Percentiles rank a stretch among this genome's conserved stretches.
Conservation (phyloP, 2,888 invertebrate genomes). For the Pyrrhosoma nymphula region DNA sequence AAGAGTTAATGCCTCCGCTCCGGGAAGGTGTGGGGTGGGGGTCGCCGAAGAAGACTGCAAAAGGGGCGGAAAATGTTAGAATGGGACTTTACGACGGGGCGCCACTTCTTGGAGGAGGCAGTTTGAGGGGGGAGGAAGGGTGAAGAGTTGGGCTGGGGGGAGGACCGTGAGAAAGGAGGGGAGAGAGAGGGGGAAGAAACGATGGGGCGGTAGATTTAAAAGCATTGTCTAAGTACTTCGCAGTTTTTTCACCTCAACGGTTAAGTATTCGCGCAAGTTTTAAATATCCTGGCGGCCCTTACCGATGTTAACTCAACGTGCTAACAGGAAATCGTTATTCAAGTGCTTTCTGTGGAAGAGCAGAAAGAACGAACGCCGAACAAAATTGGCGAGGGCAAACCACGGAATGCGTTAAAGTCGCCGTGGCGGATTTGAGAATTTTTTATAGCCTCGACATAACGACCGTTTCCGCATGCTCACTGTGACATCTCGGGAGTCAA, state of each 20-base stretch:
- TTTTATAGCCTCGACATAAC: not conserved
- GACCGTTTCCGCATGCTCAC: not conserved
- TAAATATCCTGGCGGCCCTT: not conserved
- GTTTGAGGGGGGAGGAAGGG: not conserved
- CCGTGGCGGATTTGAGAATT: not conserved
- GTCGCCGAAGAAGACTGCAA: not conserved
- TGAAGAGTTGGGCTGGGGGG: not conserved
- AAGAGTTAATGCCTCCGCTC: constrained; percentile 19
- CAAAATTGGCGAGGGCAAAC: not conserved
- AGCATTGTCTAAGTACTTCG: not conserved
- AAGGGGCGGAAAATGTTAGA: constrained; percentile 6
- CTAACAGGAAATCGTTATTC: not conserved
- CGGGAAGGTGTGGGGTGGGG: not conserved
- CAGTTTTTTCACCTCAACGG: not conserved
- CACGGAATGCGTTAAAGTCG: not conserved
- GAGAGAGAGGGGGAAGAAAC: not conserved
- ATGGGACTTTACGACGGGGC: constrained; percentile 1
- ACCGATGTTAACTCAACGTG: not conserved
- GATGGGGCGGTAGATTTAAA: not conserved
- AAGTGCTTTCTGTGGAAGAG: not conserved
- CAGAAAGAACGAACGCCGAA: not conserved
- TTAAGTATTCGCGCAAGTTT: not conserved
- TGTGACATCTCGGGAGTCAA: too few species aligned
- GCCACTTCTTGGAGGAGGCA: not conserved
- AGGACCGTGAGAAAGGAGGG: not conserved